phyloP scores from a whole-genome alignment of 2,113 vertebrate genomes.

The Apus apus region DNA sequence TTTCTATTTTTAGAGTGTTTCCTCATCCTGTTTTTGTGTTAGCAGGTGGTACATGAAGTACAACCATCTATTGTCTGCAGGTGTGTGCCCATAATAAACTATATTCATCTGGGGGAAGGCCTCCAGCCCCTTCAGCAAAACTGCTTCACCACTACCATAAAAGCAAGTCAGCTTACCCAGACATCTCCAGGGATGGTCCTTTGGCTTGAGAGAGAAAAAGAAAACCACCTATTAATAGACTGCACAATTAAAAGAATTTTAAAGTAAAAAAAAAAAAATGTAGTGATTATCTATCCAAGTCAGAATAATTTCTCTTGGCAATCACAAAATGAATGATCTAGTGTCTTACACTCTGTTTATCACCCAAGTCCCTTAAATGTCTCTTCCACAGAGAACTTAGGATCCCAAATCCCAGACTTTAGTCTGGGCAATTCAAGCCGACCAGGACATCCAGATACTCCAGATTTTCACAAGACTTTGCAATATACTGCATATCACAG shows the following conservation, averaged over 20 bases:
- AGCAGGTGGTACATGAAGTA: slow-evolving; percentile 18
- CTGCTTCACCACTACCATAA: neutral
- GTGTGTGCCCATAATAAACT: neutral
- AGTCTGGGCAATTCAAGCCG: neutral
- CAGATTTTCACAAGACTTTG: neutral
- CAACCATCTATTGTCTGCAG: slow-evolving; percentile 45
- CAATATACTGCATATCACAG: neutral
- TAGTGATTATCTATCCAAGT: neutral
- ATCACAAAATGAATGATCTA: neutral
- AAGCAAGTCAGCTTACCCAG: slow-evolving; percentile 68
- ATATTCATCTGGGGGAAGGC: neutral
- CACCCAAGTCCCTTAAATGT: neutral
- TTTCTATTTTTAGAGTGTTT: slow-evolving; percentile 29
- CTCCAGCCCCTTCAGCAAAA: neutral
- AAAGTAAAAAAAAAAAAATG: neutral
- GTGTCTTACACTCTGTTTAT: neutral
- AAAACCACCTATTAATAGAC: slow-evolving; percentile 19
- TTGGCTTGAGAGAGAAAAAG: slow-evolving; percentile 70
- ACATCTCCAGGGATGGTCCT: slow-evolving; percentile 74
- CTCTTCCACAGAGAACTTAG: neutral
- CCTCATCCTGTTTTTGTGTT: slow-evolving; percentile 52
- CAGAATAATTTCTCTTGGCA: neutral
- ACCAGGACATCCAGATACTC: neutral
- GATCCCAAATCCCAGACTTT: neutral
- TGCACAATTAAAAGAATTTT: neutral